Conservation (phyloP, 2,797 vertebrate genomes). For the Xerus rutilus region DNA sequence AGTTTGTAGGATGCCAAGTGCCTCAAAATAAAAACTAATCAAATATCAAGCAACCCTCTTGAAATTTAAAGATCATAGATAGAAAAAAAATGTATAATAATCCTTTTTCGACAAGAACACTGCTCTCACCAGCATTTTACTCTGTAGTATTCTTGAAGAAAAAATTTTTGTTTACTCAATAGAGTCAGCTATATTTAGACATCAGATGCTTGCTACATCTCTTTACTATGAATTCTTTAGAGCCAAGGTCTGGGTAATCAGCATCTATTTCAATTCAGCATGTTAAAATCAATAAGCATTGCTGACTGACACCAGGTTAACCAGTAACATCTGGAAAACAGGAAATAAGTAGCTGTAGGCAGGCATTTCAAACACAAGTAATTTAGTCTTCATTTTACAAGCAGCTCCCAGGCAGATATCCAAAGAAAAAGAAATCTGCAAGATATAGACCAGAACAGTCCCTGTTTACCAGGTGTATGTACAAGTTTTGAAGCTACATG, state of each 20-base stretch:
- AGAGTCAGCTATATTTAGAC: slow-evolving; percentile 2
- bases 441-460: not conserved
- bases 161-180: not conserved
- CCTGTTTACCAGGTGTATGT: not conserved
- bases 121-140: not conserved
- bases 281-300: slow-evolving; percentile 3
- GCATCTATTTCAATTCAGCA: not conserved
- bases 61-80: not conserved
- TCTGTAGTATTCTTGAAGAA: not conserved
- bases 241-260: not conserved
- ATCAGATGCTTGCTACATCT: not conserved
- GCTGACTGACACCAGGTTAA: not conserved
- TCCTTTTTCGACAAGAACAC: not conserved
- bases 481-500: not conserved
- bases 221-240: not conserved
- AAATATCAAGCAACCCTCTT: not conserved
- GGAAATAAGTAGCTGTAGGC: not conserved
- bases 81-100: not conserved
- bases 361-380: not conserved
- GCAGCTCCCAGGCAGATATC: not conserved
- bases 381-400: not conserved
- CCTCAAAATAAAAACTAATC: not conserved
- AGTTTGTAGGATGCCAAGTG: not conserved
- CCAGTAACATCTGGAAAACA: not conserved
- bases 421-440: not conserved